Conservation (phyloP, 2,113 vertebrate genomes). For the Natator depressus region DNA sequence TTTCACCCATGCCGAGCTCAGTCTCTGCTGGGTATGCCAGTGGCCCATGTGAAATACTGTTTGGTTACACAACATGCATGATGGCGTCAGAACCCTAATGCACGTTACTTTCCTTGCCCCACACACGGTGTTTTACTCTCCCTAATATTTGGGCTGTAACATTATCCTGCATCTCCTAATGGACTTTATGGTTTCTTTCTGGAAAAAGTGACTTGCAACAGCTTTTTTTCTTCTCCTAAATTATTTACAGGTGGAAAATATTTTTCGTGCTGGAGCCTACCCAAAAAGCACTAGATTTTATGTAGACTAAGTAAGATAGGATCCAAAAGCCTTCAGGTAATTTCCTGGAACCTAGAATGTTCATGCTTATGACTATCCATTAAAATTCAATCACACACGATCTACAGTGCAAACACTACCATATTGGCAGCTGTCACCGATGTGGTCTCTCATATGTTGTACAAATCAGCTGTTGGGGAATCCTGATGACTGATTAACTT, state of each 20-base stretch:
- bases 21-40: neutral
- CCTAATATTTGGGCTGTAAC: slow-evolving; percentile 22
- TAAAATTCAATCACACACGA: neutral
- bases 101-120: slow-evolving; percentile 6
- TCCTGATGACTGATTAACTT: neutral
- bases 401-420: neutral
- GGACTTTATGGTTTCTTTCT: slow-evolving; percentile 42
- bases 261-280: slow-evolving; percentile 50
- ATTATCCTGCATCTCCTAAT: slow-evolving; percentile 47
- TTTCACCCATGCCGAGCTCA: neutral
- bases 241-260: slow-evolving; percentile 74
- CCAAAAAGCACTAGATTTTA: slow-evolving; percentile 54
- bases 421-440: neutral
- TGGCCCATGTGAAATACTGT: neutral
- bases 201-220: slow-evolving; percentile 51
- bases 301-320: neutral
- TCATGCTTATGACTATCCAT: neutral
- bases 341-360: neutral
- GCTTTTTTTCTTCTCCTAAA: slow-evolving; percentile 57
- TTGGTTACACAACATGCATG: neutral
- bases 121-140: neutral
- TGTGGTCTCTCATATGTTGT: neutral
- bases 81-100: slow-evolving; percentile 31
- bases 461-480: neutral
- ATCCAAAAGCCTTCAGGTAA: neutral